Percentiles rank a stretch among this genome's conserved stretches.
phyloP scores from a whole-genome alignment of 2,797 vertebrate genomes.

The Chaenodraco wilsoni region DNA sequence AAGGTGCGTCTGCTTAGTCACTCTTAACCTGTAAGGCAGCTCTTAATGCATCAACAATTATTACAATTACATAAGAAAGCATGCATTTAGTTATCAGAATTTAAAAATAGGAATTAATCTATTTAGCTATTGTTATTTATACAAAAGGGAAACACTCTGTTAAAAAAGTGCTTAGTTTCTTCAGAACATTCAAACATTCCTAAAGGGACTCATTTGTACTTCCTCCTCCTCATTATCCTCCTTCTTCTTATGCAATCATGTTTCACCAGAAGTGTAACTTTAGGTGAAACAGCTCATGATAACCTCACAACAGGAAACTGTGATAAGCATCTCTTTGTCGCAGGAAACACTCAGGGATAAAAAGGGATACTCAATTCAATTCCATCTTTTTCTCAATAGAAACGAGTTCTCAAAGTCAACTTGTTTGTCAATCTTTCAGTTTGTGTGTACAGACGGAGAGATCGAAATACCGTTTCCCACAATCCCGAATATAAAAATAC shows the following conservation, averaged over 20 bases:
- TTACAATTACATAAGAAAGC: neutral
- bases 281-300: neutral
- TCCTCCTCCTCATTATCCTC: neutral
- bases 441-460: no score
- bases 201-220: neutral
- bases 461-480: no score
- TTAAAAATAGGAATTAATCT: neutral
- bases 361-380: neutral
- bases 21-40: neutral
- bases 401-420: neutral
- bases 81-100: neutral
- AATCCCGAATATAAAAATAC: no score
- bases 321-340: slow-evolving; percentile 5
- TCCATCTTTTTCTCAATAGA: no score
- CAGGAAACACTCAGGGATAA: neutral
- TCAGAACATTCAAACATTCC: neutral
- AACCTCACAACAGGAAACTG: neutral
- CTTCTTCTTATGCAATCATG: neutral
- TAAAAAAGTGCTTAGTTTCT: no score
- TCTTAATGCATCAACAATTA: neutral
- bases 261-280: neutral
- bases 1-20: slow-evolving; percentile 69
- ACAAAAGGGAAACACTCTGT: no score
- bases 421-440: no score
- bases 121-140: no score